These are phyloP conservation scores for Xanthorhoe designata DNA, from an alignment of 2,888 invertebrate species.

Conservation along the genomic window DNA sequence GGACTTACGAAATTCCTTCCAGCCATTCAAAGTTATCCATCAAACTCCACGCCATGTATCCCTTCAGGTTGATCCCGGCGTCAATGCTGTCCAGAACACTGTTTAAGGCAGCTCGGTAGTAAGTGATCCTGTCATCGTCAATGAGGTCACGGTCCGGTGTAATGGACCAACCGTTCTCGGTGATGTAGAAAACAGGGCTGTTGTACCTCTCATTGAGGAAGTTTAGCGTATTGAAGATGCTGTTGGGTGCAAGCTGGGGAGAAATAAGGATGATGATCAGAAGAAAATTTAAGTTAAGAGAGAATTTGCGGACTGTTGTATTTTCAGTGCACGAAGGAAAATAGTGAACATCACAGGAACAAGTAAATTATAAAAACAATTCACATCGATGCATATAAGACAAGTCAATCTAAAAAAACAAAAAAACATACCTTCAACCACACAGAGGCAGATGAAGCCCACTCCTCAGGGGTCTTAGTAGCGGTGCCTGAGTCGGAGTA, in stretches of 20 bases:
- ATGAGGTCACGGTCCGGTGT: constrained; percentile 53
- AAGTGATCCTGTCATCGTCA: constrained; percentile 76
- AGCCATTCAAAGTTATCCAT: constrained; percentile 89
- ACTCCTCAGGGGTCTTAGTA: constrained; percentile 49
- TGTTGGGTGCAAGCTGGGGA: constrained; percentile 82
- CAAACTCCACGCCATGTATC: constrained; percentile 87
- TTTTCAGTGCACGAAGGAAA: too few relatives aligned
- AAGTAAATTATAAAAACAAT: too few relatives aligned
- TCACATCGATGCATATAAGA: too few relatives aligned
- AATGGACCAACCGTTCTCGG: constrained; percentile 87
- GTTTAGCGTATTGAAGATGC: constrained; percentile 82
- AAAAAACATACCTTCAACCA: constrained; percentile 61
- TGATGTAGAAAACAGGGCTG: constrained; percentile 83
- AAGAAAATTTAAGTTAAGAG: too few relatives aligned
- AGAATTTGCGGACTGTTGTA: too few relatives aligned
- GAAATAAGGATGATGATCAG: not conserved
- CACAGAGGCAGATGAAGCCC: constrained; percentile 56
- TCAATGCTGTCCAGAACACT: constrained; percentile 73
- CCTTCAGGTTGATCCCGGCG: constrained; percentile 75
- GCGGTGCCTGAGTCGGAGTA: constrained; percentile 56
- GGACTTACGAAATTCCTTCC: constrained; percentile 81
- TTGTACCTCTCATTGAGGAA: constrained; percentile 79
- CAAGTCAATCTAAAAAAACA: too few relatives aligned
- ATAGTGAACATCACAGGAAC: too few relatives aligned
- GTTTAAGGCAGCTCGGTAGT: constrained; percentile 73